Evolutionary conservation across 2,797 vertebrate genomes (phyloP), one percentile per base, ranked within the genome.

Genomic region (Pseudomugil gertrudae): DNA sequence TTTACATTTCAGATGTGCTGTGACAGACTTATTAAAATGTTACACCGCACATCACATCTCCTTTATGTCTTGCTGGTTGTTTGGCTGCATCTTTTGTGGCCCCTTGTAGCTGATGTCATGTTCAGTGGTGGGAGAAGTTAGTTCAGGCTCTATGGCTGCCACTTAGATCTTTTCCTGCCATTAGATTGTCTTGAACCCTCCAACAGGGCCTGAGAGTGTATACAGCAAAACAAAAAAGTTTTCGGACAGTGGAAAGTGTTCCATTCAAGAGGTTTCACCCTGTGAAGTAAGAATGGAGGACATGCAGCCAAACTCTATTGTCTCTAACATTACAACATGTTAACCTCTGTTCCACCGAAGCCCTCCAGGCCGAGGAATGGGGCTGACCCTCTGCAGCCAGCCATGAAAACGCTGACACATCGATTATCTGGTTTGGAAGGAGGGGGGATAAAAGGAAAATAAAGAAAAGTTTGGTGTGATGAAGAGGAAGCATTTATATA

Each of bases 371-470:
- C 4, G 51, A 79, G 72, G 61, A 66, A 23, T 52, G 71, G 81
- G 87, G 83, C 84, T 78, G 77, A 82, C 83, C 83, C 85, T 82
- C 77, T 52, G 82, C 87, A 90, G 71, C 81, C 79, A 65, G 66
- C 87, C 78, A 69, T 89, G 84, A 91, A 92, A 92, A 87, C 57
- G 89, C 90, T 91, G 90, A 91, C 89, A 88, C 90, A 74, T 90
- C 50, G 75, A 88, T 90, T 91, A 90, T 63, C 69, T 83, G 26
- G 56, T n/a, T 21, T 29, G 51, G 26, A 61, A 66, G 50, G n/a
- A 9, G 57, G 45, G 38, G 43, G 63, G 11, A 43, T 27, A 13
- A 27, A 59, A 52, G 19, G 21, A 48, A 26, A 26, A 27, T 3
- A 14, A 45, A 62, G 65, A 67, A 57, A 24, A n/a, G 2, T 63